A percentile compares a stretch with the other conserved stretches of the same genome.
Conservation (phyloP, 2,888 invertebrate species). For the Dione juno region DNA sequence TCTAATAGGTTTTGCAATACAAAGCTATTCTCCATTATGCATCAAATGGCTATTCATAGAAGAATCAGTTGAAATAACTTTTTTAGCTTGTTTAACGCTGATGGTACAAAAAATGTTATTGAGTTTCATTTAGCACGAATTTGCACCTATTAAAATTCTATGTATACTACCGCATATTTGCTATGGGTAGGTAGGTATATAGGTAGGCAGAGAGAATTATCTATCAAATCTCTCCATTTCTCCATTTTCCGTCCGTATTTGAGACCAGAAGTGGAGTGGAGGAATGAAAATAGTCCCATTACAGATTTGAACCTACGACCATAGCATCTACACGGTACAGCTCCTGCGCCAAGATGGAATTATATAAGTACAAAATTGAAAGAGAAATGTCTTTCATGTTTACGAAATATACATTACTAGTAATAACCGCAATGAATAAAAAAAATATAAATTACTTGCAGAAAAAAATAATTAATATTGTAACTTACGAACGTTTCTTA, state of each 20-base stretch:
- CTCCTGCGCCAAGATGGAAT: too few relatives aligned
- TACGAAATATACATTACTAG: neutral
- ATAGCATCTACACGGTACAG: too few relatives aligned
- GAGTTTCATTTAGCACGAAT: neutral
- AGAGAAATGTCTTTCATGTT: too few relatives aligned
- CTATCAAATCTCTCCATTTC: too few relatives aligned
- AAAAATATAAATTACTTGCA: neutral
- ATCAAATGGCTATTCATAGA: constrained; percentile 1
- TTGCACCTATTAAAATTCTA: neutral
- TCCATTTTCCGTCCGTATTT: too few relatives aligned
- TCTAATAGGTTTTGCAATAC: neutral
- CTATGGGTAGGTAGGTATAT: too few relatives aligned
- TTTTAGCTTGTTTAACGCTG: neutral
- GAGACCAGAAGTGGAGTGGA: too few relatives aligned
- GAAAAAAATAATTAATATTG: constrained; percentile 18
- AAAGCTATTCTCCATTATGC: neutral
- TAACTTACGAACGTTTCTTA: neutral
- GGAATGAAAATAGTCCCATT: too few relatives aligned
- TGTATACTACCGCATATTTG: too few relatives aligned
- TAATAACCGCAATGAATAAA: neutral
- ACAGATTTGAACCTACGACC: too few relatives aligned
- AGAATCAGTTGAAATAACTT: neutral
- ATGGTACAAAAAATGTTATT: neutral
- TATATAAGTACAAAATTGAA: too few relatives aligned
- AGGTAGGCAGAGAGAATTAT: neutral